phyloP scores from a whole-genome alignment of 2,797 vertebrate species.

The Tympanoctomys barrerae region DNA sequence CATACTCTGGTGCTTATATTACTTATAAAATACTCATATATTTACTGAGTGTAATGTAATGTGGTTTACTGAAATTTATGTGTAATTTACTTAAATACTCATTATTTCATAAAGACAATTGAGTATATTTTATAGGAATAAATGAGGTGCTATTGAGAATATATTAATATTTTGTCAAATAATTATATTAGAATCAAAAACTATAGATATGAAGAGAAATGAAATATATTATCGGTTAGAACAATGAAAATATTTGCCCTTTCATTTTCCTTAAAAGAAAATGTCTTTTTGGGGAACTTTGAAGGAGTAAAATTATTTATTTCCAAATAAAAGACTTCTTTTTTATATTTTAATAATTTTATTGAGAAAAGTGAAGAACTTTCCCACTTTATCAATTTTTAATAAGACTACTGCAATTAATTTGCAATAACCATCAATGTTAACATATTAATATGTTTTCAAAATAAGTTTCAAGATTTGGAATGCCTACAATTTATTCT shows the following conservation, averaged over 20 bases:
- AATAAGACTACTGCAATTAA: background rate
- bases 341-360: no score
- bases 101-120: background rate
- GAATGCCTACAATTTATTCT: background rate
- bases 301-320: background rate
- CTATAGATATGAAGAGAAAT: conserved; percentile 1
- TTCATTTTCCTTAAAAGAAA: background rate
- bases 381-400: background rate
- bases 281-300: background rate
- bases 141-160: background rate
- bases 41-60: background rate
- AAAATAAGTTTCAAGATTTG: background rate
- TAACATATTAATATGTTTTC: background rate
- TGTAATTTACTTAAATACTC: no score
- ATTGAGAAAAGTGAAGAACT: background rate
- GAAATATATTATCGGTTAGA: background rate
- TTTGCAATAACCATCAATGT: background rate
- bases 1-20: background rate
- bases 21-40: background rate
- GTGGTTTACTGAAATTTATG: no score
- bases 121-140: background rate
- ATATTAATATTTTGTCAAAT: background rate
- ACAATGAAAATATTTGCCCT: background rate
- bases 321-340: no score
- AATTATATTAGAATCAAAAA: conserved; percentile 33